Base-by-base conservation (phyloP, 2,113 vertebrate species). In the Loxodonta africana region DNA sequence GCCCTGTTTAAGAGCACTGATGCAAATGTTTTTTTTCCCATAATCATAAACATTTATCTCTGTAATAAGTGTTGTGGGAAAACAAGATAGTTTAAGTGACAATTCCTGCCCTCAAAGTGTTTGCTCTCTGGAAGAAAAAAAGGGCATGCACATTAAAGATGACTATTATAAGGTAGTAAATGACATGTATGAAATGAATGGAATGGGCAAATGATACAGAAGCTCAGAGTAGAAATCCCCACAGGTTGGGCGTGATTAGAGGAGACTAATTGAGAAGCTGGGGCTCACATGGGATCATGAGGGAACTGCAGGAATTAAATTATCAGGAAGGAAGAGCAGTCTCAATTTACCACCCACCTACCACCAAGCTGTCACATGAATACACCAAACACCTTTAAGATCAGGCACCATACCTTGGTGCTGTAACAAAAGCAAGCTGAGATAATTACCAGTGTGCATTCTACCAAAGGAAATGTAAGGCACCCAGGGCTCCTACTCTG, bases 391-490 rank as follows among this genome's bases (percentile, higher is more conserved):
- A 3, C 6, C 44, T 87, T 63, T 33, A 62, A 9, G 83, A 37
- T 28, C 17, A 87, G 37, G 33, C n/a, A 84, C 33, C 57, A 21
- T 18, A 44, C 9, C 7, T 20, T 37, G n/a, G 5, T 41, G 20
- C 48, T 48, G 0, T 33, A 41, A 78, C 48, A 37, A 63, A 87
- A 82, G 60, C 67, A 96, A 78, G 26, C 46, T 71, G 87, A 94
- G 83, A 90, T 3, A 67, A 95, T 44, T 74, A 15, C 12, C 62
- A 21, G 37, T 6, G 74, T 8, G n/a, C 21, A 46, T 11, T 57
- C 96, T 53, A 94, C 46, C 86, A 69, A 88, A 71, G 41, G 60
- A 71, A 94, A 33, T 57, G 10, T 44, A 78, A 94, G 74, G 85
- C 95, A 46, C 17, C 20, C 41, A 21, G 82, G 65, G 2, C n/a